Conservation (phyloP, 2,113 vertebrate species). For the Ammodytes marinus region DNA sequence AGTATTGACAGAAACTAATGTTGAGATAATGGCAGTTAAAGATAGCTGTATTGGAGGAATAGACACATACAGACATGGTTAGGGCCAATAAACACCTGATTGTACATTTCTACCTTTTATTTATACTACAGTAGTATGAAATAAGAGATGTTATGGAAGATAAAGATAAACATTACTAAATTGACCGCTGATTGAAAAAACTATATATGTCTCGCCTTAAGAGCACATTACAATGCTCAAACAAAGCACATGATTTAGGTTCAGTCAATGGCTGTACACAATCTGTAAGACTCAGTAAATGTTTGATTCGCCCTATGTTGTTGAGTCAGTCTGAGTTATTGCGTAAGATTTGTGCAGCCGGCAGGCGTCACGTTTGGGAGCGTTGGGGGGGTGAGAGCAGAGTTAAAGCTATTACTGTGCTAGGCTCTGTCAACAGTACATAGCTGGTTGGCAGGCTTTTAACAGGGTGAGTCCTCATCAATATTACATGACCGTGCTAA, state of each 20-base stretch:
- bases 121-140: too few relatives aligned
- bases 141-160: too few relatives aligned
- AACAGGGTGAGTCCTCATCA: conserved; percentile 62
- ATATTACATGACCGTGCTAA: conserved; percentile 62
- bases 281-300: conserved; percentile 5
- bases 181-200: too few relatives aligned
- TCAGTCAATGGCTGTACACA: background rate
- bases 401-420: conserved; percentile 56
- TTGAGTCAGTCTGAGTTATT: conserved; percentile 27
- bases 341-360: conserved; percentile 48
- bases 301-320: background rate
- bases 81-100: too few relatives aligned
- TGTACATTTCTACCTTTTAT: too few relatives aligned
- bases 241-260: background rate
- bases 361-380: conserved; percentile 24
- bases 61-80: too few relatives aligned
- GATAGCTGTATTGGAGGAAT: too few relatives aligned
- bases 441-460: conserved; percentile 51
- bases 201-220: too few relatives aligned
- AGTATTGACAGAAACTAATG: too few relatives aligned
- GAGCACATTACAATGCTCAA: background rate
- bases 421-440: conserved; percentile 36
- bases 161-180: too few relatives aligned
- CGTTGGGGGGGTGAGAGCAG: conserved; percentile 14
- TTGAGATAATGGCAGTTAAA: too few relatives aligned